Evolutionary conservation across 2,113 vertebrate species (phyloP), one percentile per base, ranked within the genome.

Genomic region (Sinocyclocheilus anshuiensis): DNA sequence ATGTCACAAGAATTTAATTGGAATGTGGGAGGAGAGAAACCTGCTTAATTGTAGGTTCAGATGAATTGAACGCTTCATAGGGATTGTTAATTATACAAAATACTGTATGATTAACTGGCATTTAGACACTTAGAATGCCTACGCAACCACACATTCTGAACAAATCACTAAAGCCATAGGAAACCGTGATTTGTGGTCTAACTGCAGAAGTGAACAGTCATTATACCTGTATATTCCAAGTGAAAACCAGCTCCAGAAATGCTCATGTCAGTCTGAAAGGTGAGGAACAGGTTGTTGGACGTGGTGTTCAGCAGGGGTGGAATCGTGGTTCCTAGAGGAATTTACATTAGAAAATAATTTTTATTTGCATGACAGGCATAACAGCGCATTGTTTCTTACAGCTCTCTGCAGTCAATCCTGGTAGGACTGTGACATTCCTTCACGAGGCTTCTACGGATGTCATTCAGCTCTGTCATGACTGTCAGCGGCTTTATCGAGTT

Each of bases 261-360:
- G 77, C 98, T 99, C 92, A 99, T 99, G 93, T 99, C 98, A 82
- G 97, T 98, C 91, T 99, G 98, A 94, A 99, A 99, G 93, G 98
- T 98, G 91, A 99, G 92, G 93, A 96, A 98, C 33, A 99, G 92
- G 89, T 99, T 98, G 94, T 99, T 99, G 91, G 98, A 99, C 1
- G 98, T 99, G 89, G 97, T 99, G 92, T 99, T 99, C 86, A 99
- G 94, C 92, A 99, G 96, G 57, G 95, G 96, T 39, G 98, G 98
- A 89, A 99, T 98, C 12, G 98, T 99, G 84, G 96, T 99, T 85
- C 98, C 98, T 99, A 93, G 84, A 84, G 76, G 13, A 26, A 39
- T 15, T 63, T 3, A 78, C 84, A 22, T 86, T 5, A 53, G 15
- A 39, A 15, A 53, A 26, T 55, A 13, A 13, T 39, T 4, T 39